Conservation (phyloP, 2,888 invertebrate species). For the Alsophila aescularia region DNA sequence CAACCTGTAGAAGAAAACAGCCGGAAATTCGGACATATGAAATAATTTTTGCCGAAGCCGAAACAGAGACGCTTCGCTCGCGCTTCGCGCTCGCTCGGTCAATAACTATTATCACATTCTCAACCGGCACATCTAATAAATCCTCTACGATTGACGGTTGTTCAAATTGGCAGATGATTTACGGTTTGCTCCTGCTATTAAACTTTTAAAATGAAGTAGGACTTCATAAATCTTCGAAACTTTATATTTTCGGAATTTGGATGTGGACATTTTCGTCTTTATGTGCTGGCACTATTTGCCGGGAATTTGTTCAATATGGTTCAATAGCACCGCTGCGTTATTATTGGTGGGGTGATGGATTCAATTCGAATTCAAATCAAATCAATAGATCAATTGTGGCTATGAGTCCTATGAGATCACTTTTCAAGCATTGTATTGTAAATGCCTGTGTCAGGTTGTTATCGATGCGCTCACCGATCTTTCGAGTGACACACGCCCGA, state of each 20-base stretch:
- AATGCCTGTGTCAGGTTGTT: slow-evolving; percentile 48
- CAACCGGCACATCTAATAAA: slow-evolving; percentile 31
- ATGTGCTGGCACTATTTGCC: slow-evolving; percentile 1
- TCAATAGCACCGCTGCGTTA: not conserved
- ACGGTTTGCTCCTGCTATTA: slow-evolving; percentile 56
- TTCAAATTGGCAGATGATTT: slow-evolving; percentile 53
- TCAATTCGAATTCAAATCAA: not conserved
- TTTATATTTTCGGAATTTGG: slow-evolving; percentile 43
- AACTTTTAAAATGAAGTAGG: slow-evolving; percentile 44
- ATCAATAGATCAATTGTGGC: not conserved
- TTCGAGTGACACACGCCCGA: slow-evolving; percentile 62
- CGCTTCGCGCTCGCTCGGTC: too few relatives aligned
- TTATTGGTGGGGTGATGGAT: not conserved
- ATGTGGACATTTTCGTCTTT: not conserved
- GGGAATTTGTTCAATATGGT: slow-evolving; percentile 11
- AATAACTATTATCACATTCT: slow-evolving; percentile 44
- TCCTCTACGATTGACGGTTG: slow-evolving; percentile 46
- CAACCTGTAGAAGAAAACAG: too few relatives aligned
- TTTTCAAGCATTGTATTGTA: not conserved
- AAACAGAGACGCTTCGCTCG: too few relatives aligned
- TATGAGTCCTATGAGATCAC: not conserved
- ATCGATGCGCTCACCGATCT: slow-evolving; percentile 59
- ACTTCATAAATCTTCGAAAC: slow-evolving; percentile 51
- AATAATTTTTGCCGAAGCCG: too few relatives aligned
- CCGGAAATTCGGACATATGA: too few relatives aligned